Evolutionary conservation across 2,888 invertebrate genomes (phyloP).

Genomic region (Digitonthophagus gazella): DNA sequence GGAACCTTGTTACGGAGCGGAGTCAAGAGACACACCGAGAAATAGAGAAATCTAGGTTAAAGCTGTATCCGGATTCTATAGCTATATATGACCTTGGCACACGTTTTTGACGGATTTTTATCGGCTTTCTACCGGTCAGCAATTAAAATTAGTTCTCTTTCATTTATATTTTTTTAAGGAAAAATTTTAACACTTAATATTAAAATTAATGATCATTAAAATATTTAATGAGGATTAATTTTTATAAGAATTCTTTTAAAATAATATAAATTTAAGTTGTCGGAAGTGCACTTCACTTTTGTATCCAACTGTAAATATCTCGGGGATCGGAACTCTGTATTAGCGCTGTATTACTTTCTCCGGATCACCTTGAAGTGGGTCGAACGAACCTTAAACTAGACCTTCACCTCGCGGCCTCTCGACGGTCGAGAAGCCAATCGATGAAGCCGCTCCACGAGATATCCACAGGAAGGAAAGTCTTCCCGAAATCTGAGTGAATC

Average conservation of each 20-base stretch:
- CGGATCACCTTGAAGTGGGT: not conserved
- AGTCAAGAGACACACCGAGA: slow-evolving; percentile 31
- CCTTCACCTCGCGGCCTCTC: not conserved
- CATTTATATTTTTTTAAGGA: slow-evolving; percentile 4
- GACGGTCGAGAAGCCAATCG: not conserved
- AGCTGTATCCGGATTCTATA: slow-evolving; percentile 42
- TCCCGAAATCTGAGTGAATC: not conserved
- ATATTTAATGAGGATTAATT: too few relatives aligned
- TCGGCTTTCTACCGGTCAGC: slow-evolving; percentile 33
- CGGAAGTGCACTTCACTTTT: not conserved
- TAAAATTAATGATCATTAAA: too few relatives aligned
- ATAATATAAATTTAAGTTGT: not conserved
- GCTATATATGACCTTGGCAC: slow-evolving; percentile 39
- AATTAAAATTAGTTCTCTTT: slow-evolving; percentile 17
- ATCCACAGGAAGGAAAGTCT: not conserved
- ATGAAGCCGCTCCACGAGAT: too few relatives aligned
- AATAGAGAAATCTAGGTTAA: slow-evolving; percentile 42
- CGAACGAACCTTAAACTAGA: not conserved
- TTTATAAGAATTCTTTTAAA: slow-evolving; percentile 1
- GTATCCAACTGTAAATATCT: not conserved
- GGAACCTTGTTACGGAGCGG: slow-evolving; percentile 28
- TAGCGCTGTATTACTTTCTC: not conserved
- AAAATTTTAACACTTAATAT: too few relatives aligned
- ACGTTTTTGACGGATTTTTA: slow-evolving; percentile 34
- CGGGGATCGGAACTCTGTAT: not conserved